Conservation (phyloP, 2,797 vertebrate genomes). For the Sylvia borin region DNA sequence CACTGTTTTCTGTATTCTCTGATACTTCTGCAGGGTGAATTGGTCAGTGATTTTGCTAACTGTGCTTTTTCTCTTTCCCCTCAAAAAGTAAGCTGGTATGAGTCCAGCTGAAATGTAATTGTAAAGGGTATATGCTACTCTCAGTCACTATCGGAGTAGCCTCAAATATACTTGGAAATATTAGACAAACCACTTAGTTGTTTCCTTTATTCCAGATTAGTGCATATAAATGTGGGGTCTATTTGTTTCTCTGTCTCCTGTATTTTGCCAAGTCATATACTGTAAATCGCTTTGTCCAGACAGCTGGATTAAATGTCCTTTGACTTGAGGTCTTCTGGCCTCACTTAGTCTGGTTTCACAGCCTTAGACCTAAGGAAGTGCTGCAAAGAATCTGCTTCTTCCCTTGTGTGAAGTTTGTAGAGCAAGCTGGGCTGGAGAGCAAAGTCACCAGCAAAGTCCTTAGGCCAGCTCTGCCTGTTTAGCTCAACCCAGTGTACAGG, state of each 20-base stretch:
- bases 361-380: not conserved
- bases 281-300: not conserved
- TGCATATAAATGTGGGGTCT: not conserved
- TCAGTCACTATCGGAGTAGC: not conserved
- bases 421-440: not conserved
- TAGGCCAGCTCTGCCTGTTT: not conserved
- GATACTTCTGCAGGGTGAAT: not conserved
- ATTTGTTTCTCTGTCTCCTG: not conserved
- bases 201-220: not conserved
- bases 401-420: not conserved
- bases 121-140: not conserved
- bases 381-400: not conserved
- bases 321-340: not conserved
- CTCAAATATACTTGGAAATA: not conserved
- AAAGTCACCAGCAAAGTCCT: not conserved
- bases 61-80: not conserved
- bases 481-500: not conserved
- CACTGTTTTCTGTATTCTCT: not conserved
- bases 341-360: not conserved
- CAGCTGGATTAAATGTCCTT: not conserved
- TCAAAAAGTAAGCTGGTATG: not conserved
- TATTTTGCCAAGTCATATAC: not conserved
- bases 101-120: not conserved
- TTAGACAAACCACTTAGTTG: not conserved
- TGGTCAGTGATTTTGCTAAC: not conserved